phyloP scores from a whole-genome alignment of 2,888 invertebrate species.

The Caenorhabditis drosophilae region DNA sequence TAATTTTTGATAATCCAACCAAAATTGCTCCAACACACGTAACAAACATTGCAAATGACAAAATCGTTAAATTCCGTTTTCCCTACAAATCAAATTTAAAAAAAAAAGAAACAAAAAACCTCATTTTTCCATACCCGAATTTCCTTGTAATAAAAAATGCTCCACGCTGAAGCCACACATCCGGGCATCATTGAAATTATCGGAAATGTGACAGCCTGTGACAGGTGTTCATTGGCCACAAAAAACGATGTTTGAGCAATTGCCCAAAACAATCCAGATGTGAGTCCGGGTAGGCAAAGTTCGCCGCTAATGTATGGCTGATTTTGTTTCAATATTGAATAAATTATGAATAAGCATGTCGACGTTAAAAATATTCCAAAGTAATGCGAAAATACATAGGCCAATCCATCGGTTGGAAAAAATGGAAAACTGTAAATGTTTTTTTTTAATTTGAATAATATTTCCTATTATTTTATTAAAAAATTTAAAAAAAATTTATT shows the following conservation, averaged over 20 bases:
- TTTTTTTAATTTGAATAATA: not conserved
- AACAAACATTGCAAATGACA: conserved; percentile 56
- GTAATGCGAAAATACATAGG: conserved; percentile 72
- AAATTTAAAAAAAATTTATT: too few relatives aligned
- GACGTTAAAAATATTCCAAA: conserved; percentile 71
- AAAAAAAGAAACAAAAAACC: not conserved
- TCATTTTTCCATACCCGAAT: conserved; percentile 71
- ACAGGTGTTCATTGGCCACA: conserved; percentile 72
- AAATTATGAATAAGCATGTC: conserved; percentile 70
- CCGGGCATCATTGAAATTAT: conserved; percentile 72
- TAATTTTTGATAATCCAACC: conserved; percentile 62
- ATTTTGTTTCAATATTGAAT: conserved; percentile 69
- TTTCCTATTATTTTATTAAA: too few relatives aligned
- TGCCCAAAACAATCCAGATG: conserved; percentile 72
- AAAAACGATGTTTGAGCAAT: conserved; percentile 72
- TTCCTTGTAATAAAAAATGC: conserved; percentile 72
- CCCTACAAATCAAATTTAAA: conserved; percentile 34
- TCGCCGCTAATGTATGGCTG: conserved; percentile 70
- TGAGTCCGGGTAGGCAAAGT: conserved; percentile 71
- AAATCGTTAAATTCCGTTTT: conserved; percentile 51
- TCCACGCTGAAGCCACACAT: conserved; percentile 71
- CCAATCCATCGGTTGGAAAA: conserved; percentile 51
- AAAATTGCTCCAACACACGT: conserved; percentile 60
- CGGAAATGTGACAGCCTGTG: conserved; percentile 71
- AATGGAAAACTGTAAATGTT: conserved; percentile 32